These are phyloP conservation scores for Platycheirus rosarum DNA, from an alignment of 2,888 invertebrate species.

Conservation along the genomic window DNA sequence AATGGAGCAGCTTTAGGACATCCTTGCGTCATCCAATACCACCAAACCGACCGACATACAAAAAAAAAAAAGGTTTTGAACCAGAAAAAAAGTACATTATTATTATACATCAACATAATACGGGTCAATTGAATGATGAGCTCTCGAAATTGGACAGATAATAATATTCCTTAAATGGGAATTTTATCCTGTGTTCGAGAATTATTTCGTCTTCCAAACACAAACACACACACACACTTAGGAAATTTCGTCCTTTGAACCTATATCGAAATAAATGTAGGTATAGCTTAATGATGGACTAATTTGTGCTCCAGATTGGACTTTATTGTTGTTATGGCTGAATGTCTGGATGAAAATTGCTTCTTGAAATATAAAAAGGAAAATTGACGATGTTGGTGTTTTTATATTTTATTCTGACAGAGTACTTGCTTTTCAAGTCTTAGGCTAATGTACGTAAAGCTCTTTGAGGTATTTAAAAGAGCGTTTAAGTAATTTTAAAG, in stretches of 20 bases:
- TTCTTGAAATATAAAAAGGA: too few species aligned
- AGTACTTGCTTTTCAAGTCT: too few species aligned
- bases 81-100: conserved; percentile 11
- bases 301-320: conserved; percentile 39
- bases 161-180: conserved; percentile 40
- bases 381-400: too few species aligned
- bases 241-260: conserved; percentile 16
- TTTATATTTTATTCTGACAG: too few species aligned
- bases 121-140: conserved; percentile 65
- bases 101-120: conserved; percentile 40
- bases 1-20: conserved; percentile 49
- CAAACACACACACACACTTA: conserved; percentile 7
- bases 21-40: conserved; percentile 36
- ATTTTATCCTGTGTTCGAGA: conserved; percentile 28
- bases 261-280: conserved; percentile 60
- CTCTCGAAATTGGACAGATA: conserved; percentile 59
- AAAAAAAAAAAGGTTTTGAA: conserved; percentile 26
- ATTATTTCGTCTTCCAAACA: not conserved
- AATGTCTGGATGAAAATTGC: too few species aligned
- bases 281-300: conserved; percentile 42
- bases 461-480: too few species aligned
- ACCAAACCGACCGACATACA: not conserved
- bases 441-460: too few species aligned
- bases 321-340: conserved; percentile 50
- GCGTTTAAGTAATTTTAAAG: too few species aligned